phyloP scores from a whole-genome alignment of 2,888 invertebrate species.

The Drosophila atroscutellata region DNA sequence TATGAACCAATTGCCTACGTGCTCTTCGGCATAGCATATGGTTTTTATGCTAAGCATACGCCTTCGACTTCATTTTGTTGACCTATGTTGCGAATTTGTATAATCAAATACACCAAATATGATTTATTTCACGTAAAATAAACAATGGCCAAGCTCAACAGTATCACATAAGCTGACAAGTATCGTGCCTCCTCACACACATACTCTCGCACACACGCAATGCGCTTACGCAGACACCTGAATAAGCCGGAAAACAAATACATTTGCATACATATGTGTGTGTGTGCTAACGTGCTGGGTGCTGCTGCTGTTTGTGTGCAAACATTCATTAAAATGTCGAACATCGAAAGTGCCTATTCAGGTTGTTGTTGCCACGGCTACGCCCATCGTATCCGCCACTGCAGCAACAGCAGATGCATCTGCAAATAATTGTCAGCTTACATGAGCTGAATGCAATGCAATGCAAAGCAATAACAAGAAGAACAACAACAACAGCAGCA shows the following conservation, averaged over 20 bases:
- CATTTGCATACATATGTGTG: conserved; percentile 47
- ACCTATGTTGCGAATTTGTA: conserved; percentile 20
- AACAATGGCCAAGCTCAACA: conserved; percentile 63
- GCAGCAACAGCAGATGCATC: conserved; percentile 60
- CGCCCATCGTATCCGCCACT: conserved; percentile 65
- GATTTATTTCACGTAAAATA: conserved; percentile 77
- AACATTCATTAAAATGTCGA: conserved; percentile 80
- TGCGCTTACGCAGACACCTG: conserved; percentile 43
- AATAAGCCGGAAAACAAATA: conserved; percentile 63
- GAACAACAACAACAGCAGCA: conserved; percentile 16
- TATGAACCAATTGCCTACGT: background rate
- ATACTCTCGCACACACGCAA: conserved; percentile 2
- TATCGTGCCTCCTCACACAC: conserved; percentile 33
- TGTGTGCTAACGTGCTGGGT: conserved; percentile 42
- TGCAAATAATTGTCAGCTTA: conserved; percentile 82
- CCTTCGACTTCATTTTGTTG: conserved; percentile 2
- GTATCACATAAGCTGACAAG: conserved; percentile 48
- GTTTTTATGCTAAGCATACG: conserved; percentile 27
- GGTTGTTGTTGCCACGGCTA: conserved; percentile 75
- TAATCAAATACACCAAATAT: conserved; percentile 67
- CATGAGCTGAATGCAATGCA: conserved; percentile 66
- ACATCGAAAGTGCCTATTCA: conserved; percentile 81
- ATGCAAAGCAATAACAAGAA: conserved; percentile 40
- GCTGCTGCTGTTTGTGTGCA: conserved; percentile 73
- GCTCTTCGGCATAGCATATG: background rate